Conservation (phyloP, 2,797 vertebrate genomes). For the Loriculus beryllinus region DNA sequence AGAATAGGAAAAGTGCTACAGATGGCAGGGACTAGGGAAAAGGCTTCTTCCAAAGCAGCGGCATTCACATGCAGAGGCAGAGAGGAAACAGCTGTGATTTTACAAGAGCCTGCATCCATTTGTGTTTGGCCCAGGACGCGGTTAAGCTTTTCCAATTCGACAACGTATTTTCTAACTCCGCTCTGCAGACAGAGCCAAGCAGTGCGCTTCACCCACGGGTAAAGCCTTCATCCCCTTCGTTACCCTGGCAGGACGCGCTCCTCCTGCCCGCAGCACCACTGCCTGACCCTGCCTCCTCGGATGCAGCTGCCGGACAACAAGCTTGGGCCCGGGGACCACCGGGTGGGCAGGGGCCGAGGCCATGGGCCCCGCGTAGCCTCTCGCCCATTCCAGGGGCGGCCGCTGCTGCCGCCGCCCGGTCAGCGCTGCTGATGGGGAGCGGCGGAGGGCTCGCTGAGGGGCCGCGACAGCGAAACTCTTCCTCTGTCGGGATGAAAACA, state of each 20-base stretch:
- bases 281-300: background rate
- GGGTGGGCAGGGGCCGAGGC: background rate
- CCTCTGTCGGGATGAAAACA: rapidly evolving
- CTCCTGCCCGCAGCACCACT: background rate
- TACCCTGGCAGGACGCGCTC: background rate
- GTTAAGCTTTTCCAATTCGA: background rate
- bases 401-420: background rate
- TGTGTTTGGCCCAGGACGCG: background rate
- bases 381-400: background rate
- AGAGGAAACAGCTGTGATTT: background rate
- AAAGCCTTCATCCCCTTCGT: background rate
- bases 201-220: background rate
- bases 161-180: background rate
- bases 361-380: background rate
- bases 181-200: background rate
- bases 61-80: background rate
- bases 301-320: background rate
- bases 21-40: background rate
- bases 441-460: background rate
- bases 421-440: background rate
- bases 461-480: background rate
- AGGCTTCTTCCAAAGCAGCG: background rate
- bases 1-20: background rate
- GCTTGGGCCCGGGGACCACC: background rate
- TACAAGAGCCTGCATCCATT: background rate